Evolutionary conservation across 2,888 invertebrate genomes (phyloP).

Genomic region (Agrotis exclamationis): DNA sequence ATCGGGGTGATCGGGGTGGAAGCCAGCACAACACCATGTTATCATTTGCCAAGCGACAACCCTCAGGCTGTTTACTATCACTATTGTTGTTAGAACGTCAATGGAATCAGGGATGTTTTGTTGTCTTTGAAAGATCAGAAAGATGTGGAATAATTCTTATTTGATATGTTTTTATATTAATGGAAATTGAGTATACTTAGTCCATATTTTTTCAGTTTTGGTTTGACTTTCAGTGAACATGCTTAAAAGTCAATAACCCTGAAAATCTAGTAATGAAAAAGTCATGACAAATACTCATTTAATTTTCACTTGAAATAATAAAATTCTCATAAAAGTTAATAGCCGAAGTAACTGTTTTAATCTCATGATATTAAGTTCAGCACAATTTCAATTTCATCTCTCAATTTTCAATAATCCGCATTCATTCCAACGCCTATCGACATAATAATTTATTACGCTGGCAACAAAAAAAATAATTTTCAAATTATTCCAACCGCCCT

Average conservation of each 20-base stretch:
- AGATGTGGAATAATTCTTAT: conserved; percentile 40
- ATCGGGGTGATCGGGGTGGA: conserved; percentile 7
- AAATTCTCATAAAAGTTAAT: conserved; percentile 21
- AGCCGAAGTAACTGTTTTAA: conserved; percentile 18
- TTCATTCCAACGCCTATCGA: conserved; percentile 62
- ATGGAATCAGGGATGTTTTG: conserved; percentile 45
- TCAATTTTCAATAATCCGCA: conserved; percentile 61
- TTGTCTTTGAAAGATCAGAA: conserved; percentile 40
- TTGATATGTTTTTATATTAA: conserved; percentile 27
- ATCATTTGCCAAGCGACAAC: conserved; percentile 55
- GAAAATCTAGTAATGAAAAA: not conserved
- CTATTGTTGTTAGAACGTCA: conserved; percentile 40
- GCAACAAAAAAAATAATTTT: conserved; percentile 65
- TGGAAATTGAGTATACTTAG: not conserved
- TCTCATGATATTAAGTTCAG: conserved; percentile 38
- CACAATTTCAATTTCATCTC: conserved; percentile 50
- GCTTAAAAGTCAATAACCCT: not conserved
- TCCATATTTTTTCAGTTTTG: not conserved
- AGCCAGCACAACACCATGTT: conserved; percentile 46
- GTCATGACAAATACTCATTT: not conserved
- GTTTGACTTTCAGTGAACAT: not conserved
- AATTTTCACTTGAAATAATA: conserved; percentile 17
- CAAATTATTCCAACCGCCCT: conserved; percentile 65
- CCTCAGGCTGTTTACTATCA: conserved; percentile 51
- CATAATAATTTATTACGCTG: conserved; percentile 66